These are phyloP conservation scores for Crocallis elinguaria DNA, from an alignment of 2,888 invertebrate species.

Conservation along the genomic window DNA sequence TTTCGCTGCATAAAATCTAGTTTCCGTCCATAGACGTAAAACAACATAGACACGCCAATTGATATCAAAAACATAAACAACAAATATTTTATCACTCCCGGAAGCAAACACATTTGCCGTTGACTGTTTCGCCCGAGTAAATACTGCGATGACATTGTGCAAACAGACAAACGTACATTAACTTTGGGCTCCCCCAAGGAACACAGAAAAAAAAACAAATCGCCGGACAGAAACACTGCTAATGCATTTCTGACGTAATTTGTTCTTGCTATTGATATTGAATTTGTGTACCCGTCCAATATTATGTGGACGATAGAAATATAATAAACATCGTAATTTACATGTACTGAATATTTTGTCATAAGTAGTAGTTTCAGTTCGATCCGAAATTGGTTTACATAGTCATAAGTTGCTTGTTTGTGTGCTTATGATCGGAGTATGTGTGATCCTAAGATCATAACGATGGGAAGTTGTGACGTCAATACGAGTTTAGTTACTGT, in stretches of 20 bases:
- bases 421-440: too few relatives aligned
- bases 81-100: slow-evolving; percentile 42
- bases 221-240: slow-evolving; percentile 26
- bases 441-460: too few relatives aligned
- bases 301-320: not conserved
- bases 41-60: not conserved
- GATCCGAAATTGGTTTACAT: too few relatives aligned
- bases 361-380: too few relatives aligned
- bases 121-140: slow-evolving; percentile 46
- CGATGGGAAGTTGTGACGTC: too few relatives aligned
- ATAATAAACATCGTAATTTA: not conserved
- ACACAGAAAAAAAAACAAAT: slow-evolving; percentile 35
- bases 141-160: slow-evolving; percentile 46
- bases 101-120: slow-evolving; percentile 50
- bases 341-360: not conserved
- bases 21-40: not conserved
- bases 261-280: not conserved
- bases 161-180: slow-evolving; percentile 46
- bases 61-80: slow-evolving; percentile 32
- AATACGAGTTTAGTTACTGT: too few relatives aligned
- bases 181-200: slow-evolving; percentile 39
- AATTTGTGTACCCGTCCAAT: not conserved
- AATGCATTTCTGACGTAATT: slow-evolving; percentile 30
- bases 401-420: too few relatives aligned
- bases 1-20: not conserved